Evolutionary conservation across 92 coral and sea anemone genomes (phyloP).

Genomic region (Zoanthus sociatus): DNA sequence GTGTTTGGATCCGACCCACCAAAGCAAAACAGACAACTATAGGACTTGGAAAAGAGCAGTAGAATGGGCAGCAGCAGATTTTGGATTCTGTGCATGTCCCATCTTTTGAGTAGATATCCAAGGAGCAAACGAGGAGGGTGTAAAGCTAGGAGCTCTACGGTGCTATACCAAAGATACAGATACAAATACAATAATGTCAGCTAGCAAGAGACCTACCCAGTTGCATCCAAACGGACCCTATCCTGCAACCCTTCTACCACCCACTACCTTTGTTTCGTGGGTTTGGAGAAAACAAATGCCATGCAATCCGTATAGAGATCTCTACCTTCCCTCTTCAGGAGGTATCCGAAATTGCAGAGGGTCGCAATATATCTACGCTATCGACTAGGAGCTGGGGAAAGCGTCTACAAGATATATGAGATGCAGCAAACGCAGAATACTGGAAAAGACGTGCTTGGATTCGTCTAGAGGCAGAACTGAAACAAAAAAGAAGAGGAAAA

Average conservation of each 20-base stretch:
- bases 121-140: no score
- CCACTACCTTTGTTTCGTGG: background rate
- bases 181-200: constrained; percentile 36
- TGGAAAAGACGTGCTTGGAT: background rate
- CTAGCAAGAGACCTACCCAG: constrained; percentile 42
- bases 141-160: constrained; percentile 23
- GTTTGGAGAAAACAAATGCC: constrained; percentile 23
- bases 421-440: background rate
- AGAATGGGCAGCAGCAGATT: no score
- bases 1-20: background rate
- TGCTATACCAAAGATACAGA: constrained; percentile 49
- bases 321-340: constrained; percentile 19
- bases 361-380: constrained; percentile 6
- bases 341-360: constrained; percentile 15
- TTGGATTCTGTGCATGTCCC: background rate
- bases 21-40: no score
- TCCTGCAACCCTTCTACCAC: constrained; percentile 15
- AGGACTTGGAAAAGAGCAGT: no score
- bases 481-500: background rate
- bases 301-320: background rate
- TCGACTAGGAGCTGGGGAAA: constrained; percentile 16
- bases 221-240: constrained; percentile 28
- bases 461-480: background rate
- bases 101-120: constrained; percentile 49
- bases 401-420: constrained; percentile 25